Evolutionary conservation across 2,113 vertebrate species (phyloP).

Genomic region (Numenius arquata): DNA sequence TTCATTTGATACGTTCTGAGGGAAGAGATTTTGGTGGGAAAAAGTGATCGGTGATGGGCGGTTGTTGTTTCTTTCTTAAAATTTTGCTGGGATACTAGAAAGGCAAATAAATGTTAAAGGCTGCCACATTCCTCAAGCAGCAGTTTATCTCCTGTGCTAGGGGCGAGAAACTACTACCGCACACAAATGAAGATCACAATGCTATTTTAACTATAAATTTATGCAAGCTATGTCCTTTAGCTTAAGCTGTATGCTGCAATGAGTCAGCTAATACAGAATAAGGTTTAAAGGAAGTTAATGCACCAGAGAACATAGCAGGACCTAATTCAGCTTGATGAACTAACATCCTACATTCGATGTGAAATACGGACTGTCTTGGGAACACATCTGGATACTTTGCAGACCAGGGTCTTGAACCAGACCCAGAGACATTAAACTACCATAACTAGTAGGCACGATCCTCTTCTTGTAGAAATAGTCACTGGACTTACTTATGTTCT

Average conservation of each 20-base stretch:
- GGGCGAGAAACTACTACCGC: neutral
- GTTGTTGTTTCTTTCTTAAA: neutral
- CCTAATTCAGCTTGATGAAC: neutral
- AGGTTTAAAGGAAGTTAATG: neutral
- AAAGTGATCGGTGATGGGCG: neutral
- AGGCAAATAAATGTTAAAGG: neutral
- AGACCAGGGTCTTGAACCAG: neutral
- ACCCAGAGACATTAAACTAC: neutral
- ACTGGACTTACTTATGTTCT: neutral
- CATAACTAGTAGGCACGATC: neutral
- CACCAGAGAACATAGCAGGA: neutral
- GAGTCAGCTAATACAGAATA: neutral
- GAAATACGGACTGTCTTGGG: neutral
- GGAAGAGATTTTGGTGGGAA: neutral
- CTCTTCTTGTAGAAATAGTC: neutral
- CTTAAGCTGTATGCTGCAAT: neutral
- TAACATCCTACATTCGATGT: neutral
- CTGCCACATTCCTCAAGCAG: neutral
- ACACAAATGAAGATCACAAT: neutral
- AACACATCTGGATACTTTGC: neutral
- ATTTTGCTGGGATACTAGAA: neutral
- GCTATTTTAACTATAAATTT: neutral
- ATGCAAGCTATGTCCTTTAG: neutral
- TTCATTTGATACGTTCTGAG: neutral
- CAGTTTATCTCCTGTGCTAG: neutral